Base-by-base conservation (phyloP, 2,113 vertebrate genomes). In the Oryzias woworae region DNA sequence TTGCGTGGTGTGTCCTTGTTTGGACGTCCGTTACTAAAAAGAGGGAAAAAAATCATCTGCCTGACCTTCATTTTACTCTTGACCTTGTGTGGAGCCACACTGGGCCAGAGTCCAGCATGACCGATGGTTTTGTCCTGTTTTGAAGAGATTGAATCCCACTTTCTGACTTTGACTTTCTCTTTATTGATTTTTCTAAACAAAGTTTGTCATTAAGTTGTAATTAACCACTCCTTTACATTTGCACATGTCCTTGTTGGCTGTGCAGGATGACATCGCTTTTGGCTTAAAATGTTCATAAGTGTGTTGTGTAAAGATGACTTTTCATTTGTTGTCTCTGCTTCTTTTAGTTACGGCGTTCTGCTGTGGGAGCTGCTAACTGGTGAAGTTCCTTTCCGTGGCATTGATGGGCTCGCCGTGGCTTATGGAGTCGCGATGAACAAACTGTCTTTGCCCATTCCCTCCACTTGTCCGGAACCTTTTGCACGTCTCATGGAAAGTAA, bases 371-470 rank as follows among this genome's bases (percentile, higher is more conserved):
- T 99, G 62, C 87, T 98, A 55, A 99, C 96, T 0, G 96, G 97
- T 10, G 96, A 99, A 75, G 96, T 98, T 48, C 96, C 96, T 0
- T 99, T 98, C 80, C 93, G 97, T 69, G 96, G 95, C 17, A 98
- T 99, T 6, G 97, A 99, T 76, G 92, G 95, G 20, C 92, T 99
- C 16, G 96, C 97, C 0, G 96, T 98, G 49, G 96, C 96, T 0
- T 98, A 99, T 0, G 97, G 97, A 20, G 97, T 99, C 67, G 97
- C 96, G 7, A 98, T 99, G 97, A 98, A 98, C 87, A 98, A 99
- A 76, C 92, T 99, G 28, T 93, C 97, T n/a, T 88, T 99, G 83
- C 97, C 97, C 31, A 92, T 99, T 70, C 97, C 97, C 62, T 95
- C 95, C n/a, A 98, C 97, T 0, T 98, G 96, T 68, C 97, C 97